phyloP scores from a whole-genome alignment of 2,888 invertebrate species.

The Andrena marginata region DNA sequence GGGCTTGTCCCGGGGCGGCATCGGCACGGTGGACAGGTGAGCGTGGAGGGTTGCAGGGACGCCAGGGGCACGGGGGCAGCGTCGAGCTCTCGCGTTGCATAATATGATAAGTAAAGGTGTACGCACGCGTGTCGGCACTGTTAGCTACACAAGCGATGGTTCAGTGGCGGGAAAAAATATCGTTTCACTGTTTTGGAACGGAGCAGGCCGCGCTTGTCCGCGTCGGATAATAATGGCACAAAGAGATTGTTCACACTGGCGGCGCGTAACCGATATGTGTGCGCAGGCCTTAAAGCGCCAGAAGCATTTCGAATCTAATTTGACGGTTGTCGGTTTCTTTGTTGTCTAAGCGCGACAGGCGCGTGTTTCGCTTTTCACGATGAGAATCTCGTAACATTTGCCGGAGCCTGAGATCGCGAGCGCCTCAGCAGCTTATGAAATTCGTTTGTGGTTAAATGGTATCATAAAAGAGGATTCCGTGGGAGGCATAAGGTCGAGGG shows the following conservation, averaged over 20 bases:
- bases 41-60: not conserved
- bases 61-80: not conserved
- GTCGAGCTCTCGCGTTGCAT: slow-evolving; percentile 18
- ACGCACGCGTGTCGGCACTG: too few relatives aligned
- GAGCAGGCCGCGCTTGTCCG: too few relatives aligned
- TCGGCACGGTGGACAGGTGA: slow-evolving; percentile 31
- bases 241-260: too few relatives aligned
- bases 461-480: not conserved
- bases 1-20: slow-evolving; percentile 30
- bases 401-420: not conserved
- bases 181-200: too few relatives aligned
- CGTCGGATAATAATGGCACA: too few relatives aligned
- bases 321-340: slow-evolving; percentile 24
- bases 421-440: too few relatives aligned
- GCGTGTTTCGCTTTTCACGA: slow-evolving; percentile 38
- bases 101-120: not conserved
- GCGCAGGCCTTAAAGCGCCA: slow-evolving; percentile 8
- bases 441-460: not conserved
- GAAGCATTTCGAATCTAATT: slow-evolving; percentile 41
- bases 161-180: too few relatives aligned
- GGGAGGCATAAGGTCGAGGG: not conserved
- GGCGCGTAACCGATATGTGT: too few relatives aligned
- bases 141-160: too few relatives aligned
- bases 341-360: slow-evolving; percentile 8
- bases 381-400: slow-evolving; percentile 46